Evolutionary conservation across 2,113 vertebrate genomes (phyloP).

Genomic region (Marcusenius ussheri): DNA sequence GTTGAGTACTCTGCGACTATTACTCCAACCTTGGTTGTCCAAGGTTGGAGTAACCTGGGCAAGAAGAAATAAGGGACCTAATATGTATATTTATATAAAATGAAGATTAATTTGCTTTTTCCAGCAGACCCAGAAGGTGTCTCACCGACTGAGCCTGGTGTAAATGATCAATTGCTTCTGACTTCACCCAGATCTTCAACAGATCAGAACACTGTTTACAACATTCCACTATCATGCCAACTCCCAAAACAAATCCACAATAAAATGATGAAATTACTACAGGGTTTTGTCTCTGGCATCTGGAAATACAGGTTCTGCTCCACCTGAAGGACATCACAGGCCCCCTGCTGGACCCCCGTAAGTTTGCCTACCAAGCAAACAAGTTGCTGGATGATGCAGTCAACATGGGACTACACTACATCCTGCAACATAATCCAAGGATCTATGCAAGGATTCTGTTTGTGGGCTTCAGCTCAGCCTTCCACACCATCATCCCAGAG

Average conservation of each 20-base stretch:
- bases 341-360: not conserved
- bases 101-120: not conserved
- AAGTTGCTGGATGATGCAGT: not conserved
- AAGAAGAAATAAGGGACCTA: too few relatives aligned
- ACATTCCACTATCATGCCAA: not conserved
- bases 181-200: not conserved
- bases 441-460: not conserved
- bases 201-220: not conserved
- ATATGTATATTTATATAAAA: too few relatives aligned
- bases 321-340: not conserved
- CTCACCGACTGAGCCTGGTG: not conserved
- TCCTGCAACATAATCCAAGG: not conserved
- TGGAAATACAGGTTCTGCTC: not conserved
- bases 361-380: not conserved
- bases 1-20: too few relatives aligned
- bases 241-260: not conserved
- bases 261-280: not conserved
- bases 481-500: not conserved
- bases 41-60: not conserved
- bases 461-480: not conserved
- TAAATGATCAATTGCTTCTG: too few relatives aligned
- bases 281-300: not conserved
- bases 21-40: too few relatives aligned
- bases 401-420: not conserved
- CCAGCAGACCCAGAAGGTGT: not conserved